Evolutionary conservation across 2,888 invertebrate species (phyloP), one percentile per base, ranked within the genome.

Genomic region (Odontocolon sp.): DNA sequence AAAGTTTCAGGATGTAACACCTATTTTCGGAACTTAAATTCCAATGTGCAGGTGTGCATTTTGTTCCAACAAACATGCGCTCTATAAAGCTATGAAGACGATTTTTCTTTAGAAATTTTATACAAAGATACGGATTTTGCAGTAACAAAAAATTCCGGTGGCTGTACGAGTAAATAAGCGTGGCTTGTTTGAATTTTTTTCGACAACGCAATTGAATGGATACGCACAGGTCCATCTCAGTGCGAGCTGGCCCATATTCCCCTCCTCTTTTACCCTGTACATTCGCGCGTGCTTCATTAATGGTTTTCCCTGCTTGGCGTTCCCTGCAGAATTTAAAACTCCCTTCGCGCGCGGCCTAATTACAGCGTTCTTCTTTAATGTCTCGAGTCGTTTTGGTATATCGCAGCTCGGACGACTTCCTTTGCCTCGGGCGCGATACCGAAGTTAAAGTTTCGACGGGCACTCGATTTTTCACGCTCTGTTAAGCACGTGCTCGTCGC

Each of bases 381-480:
- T 71, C 78, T 75, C 68, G 64, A 78, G 70, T 70, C 61, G 42
- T 66, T 18, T 38, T 66, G 38, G 33, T 8, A 8, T 11, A n/a
- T 18, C 23, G 6, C 6, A 8, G 14, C 23, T 33, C 9, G 9
- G 11, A n/a, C 36, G 21, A 23, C 42, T 67, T 45, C 21, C 23
- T 56, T 23, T 8, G 9, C 18, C 45, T 9, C 21, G 0, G 31
- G 5, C 42, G 42, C 54, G 31, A 18, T 40, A 45, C 36, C 40
- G 54, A 26, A 68, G 28, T n/a, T n/a, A 4, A 45, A 77, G 77
- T 72, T 68, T 64, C 68, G 45, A 68, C 52, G 54, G 70, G 21
- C 66, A 70, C 66, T 76, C 61, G 75, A 76, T 77, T 72, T n/a
- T 77, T 77, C 72, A 77, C 68, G 77, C 68, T 77, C 77, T 64